Conservation (phyloP, 1,140 invertebrate genomes). For the Asobara japonica region DNA sequence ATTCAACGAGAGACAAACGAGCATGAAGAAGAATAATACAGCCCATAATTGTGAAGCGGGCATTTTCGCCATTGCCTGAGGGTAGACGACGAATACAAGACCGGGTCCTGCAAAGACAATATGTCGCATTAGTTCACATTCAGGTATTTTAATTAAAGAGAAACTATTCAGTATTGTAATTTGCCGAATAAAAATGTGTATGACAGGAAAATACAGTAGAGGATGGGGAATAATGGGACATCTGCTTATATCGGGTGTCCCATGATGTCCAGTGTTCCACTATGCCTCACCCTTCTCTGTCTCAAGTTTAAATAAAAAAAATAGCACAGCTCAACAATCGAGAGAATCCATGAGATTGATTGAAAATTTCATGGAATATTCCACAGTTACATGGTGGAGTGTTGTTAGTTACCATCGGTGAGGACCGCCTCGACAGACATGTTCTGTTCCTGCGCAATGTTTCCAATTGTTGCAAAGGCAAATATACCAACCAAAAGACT, state of each 20-base stretch:
- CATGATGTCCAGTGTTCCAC: no score
- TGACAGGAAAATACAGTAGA: no score
- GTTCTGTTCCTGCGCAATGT: slow-evolving; percentile 83
- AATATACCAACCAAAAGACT: slow-evolving; percentile 88
- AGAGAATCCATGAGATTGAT: no score
- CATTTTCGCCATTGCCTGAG: slow-evolving; percentile 90
- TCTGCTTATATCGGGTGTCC: no score
- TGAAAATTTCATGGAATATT: no score
- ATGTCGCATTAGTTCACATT: slow-evolving; percentile 29
- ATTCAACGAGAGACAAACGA: slow-evolving; percentile 88
- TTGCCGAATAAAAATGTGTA: no score
- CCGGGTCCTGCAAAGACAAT: slow-evolving; percentile 78
- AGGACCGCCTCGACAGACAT: slow-evolving; percentile 83
- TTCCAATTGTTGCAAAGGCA: slow-evolving; percentile 88
- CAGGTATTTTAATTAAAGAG: not conserved
- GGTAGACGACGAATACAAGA: slow-evolving; percentile 89
- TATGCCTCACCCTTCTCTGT: no score
- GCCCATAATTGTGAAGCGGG: slow-evolving; percentile 87
- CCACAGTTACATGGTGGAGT: not conserved
- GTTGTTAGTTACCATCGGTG: slow-evolving; percentile 76
- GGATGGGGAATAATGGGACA: no score
- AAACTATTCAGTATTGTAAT: not conserved
- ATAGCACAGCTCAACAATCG: no score
- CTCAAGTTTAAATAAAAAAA: not conserved
- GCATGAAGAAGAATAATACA: slow-evolving; percentile 90